Conservation (phyloP, 1,140 invertebrate genomes). For the Zophobas atratus region DNA sequence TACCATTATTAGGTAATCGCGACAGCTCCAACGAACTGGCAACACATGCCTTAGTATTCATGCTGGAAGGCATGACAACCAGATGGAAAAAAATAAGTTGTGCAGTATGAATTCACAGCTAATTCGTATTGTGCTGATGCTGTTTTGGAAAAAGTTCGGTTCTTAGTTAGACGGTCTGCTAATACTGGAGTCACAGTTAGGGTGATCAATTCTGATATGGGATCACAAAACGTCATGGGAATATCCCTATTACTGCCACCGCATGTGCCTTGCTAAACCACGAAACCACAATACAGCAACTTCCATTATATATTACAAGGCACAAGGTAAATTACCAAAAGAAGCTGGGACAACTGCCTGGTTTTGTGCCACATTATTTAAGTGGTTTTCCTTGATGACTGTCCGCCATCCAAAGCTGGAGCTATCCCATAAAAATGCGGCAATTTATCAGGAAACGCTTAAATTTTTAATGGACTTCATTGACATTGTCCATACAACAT, state of each 20-base stretch:
- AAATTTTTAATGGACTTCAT: conserved; percentile 8
- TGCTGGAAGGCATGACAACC: no score
- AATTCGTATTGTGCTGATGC: no score
- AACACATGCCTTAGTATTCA: no score
- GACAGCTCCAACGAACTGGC: no score
- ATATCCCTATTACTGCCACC: not conserved
- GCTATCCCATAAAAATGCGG: conserved; percentile 2
- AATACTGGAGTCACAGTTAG: no score
- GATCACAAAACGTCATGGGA: not conserved
- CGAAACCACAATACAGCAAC: not conserved
- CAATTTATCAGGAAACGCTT: not conserved
- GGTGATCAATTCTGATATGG: no score
- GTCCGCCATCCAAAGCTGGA: conserved; percentile 15
- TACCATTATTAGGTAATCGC: no score
- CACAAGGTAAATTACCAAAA: not conserved
- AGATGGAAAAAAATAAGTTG: no score
- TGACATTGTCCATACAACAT: not conserved
- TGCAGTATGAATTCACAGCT: no score
- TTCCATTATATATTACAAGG: not conserved
- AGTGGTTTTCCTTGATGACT: conserved; percentile 15
- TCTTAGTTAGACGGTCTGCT: no score
- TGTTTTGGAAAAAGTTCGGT: no score
- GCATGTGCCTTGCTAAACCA: not conserved
- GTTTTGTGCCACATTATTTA: conserved; percentile 8
- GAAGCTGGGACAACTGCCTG: conserved; percentile 21